phyloP scores from a whole-genome alignment of 2,113 vertebrate genomes.

The Ailuropoda melanoleuca region DNA sequence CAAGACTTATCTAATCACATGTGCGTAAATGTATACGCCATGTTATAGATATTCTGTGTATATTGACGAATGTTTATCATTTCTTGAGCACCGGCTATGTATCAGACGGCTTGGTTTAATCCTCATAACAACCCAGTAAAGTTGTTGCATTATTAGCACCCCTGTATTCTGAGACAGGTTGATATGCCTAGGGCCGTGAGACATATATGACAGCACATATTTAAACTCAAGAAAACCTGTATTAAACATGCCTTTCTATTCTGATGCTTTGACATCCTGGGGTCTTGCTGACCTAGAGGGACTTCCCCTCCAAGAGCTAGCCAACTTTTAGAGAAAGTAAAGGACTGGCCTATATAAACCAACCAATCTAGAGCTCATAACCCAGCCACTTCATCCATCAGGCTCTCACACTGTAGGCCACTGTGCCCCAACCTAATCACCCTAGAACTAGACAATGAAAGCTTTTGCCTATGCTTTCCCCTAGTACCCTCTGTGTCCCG shows the following conservation, averaged over 20 bases:
- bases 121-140: not conserved
- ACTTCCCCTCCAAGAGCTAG: not conserved
- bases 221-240: not conserved
- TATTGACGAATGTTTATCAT: not conserved
- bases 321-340: not conserved
- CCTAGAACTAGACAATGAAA: not conserved
- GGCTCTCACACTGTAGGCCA: not conserved
- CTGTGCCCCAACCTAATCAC: not conserved
- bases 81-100: not conserved
- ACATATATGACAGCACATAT: not conserved
- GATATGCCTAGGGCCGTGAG: not conserved
- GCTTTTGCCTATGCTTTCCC: not conserved
- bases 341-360: not conserved
- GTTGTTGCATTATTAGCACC: not conserved
- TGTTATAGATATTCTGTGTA: not conserved
- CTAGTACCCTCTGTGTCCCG: not conserved
- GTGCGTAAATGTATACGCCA: not conserved
- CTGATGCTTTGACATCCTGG: not conserved
- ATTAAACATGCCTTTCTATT: not conserved
- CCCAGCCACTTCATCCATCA: not conserved
- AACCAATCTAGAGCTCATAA: not conserved
- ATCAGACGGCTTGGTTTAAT: not conserved
- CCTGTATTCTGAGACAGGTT: not conserved
- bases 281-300: not conserved
- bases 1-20: not conserved